Evolutionary conservation across 2,888 invertebrate species (phyloP).

Genomic region (Lymantria dispar): DNA sequence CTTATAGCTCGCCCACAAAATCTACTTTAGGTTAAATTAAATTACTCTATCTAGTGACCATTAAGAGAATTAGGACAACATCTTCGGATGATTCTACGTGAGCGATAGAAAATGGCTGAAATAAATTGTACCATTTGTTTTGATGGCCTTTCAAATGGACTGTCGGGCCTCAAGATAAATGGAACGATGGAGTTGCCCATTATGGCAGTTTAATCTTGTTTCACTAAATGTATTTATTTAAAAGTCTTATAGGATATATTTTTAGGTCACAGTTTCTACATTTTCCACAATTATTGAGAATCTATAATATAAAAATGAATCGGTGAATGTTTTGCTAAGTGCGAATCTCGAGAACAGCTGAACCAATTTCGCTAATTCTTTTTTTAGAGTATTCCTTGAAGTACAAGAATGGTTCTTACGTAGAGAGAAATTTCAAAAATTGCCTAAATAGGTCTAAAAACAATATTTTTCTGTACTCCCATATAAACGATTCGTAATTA

Average conservation of each 20-base stretch:
- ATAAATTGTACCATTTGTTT: conserved; percentile 33
- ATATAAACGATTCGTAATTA: no score
- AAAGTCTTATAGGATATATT: neutral
- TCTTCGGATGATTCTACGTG: conserved; percentile 23
- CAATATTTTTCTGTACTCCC: no score
- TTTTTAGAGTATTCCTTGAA: no score
- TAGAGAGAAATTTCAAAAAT: no score
- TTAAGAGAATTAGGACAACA: conserved; percentile 13
- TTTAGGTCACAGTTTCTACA: no score
- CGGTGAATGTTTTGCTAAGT: no score
- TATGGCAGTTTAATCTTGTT: conserved; percentile 14
- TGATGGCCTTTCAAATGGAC: conserved; percentile 19
- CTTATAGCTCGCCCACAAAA: conserved; percentile 1
- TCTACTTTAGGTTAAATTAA: conserved; percentile 15
- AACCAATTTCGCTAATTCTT: no score
- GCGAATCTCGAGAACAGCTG: no score
- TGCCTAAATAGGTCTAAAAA: no score
- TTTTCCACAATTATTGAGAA: no score
- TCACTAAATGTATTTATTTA: conserved; percentile 10
- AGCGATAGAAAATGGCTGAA: conserved; percentile 24
- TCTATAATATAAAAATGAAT: no score
- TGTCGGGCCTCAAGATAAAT: conserved; percentile 16
- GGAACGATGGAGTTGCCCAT: conserved; percentile 3
- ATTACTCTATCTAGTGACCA: conserved; percentile 16
- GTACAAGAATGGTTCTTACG: no score